Base-by-base conservation (phyloP, 2,113 vertebrate genomes). In the Rhynchopsitta pachyrhyncha region DNA sequence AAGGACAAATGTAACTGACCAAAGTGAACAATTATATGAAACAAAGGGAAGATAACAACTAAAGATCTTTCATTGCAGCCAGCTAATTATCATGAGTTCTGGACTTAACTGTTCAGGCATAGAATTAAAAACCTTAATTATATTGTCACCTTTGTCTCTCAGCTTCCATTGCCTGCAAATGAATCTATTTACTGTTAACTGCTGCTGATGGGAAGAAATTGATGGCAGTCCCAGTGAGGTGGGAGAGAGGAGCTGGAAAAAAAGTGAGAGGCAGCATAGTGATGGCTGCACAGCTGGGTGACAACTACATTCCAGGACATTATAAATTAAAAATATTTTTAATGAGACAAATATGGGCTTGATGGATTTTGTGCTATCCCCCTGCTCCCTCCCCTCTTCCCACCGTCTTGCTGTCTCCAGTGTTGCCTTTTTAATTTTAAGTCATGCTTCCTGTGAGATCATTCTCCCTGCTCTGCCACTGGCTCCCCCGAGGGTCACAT, bases 61-160 rank as follows among this genome's bases (percentile, higher is more conserved):
- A 98, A 98, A 98, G 99, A 99, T 99, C 98, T 99, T 99, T 98
- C 98, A 98, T 98, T 98, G 98, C 96, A 98, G 98, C 98, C 94
- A 92, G 98, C 98, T 99, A 98, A 99, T 99, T 99, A 99, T 98
- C 99, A 99, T 98, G 98, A 99, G 98, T 98, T 98, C 99, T 99
- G 98, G 98, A 98, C 98, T 98, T 98, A 99, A 98, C 98, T 99
- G 98, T 98, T 99, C 99, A 99, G 99, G 98, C 99, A 99, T 98
- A 99, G 99, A 99, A 99, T 99, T 99, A 99, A 99, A 99, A 99
- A 98, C 98, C 98, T 98, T 99, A 99, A 99, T 99, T 99, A 99
- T 99, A 98, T 98, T 99, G 99, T 99, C 98, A 99, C 98, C 98
- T 98, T 98, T 98, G 98, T 98, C 98, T 98, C 98, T 97, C 95